These are phyloP conservation scores for Anoplophora glabripennis DNA, from an alignment of 1,140 invertebrate genomes.

Conservation along the genomic window DNA sequence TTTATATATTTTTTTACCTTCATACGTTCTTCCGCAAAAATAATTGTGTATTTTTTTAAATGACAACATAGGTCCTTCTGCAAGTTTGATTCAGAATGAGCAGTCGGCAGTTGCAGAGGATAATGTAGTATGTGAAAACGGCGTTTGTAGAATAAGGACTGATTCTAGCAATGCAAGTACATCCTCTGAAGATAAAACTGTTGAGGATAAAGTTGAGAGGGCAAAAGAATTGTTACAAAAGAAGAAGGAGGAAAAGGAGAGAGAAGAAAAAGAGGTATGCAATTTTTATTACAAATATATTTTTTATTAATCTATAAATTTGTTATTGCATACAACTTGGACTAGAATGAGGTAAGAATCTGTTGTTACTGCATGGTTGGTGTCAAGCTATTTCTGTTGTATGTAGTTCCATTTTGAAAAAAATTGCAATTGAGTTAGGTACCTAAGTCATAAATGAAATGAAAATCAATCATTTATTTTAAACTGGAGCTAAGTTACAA, in stretches of 20 bases:
- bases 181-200: slow-evolving; percentile 14
- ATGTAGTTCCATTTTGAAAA: no score
- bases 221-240: slow-evolving; percentile 59
- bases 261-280: slow-evolving; percentile 63
- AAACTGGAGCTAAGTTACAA: no score
- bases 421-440: no score
- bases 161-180: slow-evolving; percentile 19
- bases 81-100: slow-evolving; percentile 11
- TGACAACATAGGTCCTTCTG: not conserved
- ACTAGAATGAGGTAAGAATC: no score
- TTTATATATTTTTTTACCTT: slow-evolving; percentile 8
- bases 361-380: no score
- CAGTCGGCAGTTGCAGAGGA: not conserved
- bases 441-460: no score
- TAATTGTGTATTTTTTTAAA: not conserved
- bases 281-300: no score
- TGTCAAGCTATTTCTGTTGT: not conserved
- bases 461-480: no score
- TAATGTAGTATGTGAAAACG: slow-evolving; percentile 34
- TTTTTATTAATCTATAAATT: no score
- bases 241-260: slow-evolving; percentile 56
- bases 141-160: slow-evolving; percentile 31
- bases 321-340: no score
- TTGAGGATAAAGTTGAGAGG: slow-evolving; percentile 46
- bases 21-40: not conserved